These are phyloP conservation scores for Hypomecis atomaria DNA, from an alignment of 2,888 invertebrate genomes.

Conservation along the genomic window DNA sequence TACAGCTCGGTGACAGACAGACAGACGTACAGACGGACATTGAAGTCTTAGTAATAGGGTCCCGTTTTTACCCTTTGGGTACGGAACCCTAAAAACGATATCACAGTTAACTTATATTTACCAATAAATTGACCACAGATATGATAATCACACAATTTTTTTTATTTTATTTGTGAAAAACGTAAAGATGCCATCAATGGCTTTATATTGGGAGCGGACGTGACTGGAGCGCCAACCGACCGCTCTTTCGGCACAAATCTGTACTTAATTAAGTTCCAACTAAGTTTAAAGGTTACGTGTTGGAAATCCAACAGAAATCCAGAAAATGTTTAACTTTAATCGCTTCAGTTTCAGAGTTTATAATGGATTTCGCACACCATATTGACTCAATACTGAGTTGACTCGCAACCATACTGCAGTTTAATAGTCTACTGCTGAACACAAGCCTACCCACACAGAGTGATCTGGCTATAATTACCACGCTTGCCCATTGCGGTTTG, in stretches of 20 bases:
- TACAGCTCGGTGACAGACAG: no score
- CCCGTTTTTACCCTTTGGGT: no score
- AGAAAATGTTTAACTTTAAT: conserved; percentile 36
- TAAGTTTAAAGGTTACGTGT: conserved; percentile 44
- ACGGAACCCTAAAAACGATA: no score
- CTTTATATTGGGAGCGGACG: conserved; percentile 32
- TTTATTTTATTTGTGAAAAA: conserved; percentile 22
- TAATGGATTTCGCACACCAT: conserved; percentile 6
- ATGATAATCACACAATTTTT: no score
- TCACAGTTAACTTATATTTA: no score
- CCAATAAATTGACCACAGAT: no score
- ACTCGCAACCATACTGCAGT: neutral
- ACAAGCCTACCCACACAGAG: no score
- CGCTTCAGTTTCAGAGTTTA: conserved; percentile 25
- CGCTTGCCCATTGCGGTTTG: no score
- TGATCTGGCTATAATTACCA: no score
- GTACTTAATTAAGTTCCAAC: conserved; percentile 44
- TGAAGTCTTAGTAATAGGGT: no score
- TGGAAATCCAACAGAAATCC: conserved; percentile 35
- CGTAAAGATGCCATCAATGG: conserved; percentile 30
- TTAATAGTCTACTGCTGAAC: no score
- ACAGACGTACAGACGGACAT: no score
- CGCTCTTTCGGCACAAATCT: conserved; percentile 41
- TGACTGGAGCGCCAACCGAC: conserved; percentile 28
- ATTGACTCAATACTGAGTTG: neutral